Conservation (phyloP, 2,888 invertebrate genomes). For the Drosophila affinis region DNA sequence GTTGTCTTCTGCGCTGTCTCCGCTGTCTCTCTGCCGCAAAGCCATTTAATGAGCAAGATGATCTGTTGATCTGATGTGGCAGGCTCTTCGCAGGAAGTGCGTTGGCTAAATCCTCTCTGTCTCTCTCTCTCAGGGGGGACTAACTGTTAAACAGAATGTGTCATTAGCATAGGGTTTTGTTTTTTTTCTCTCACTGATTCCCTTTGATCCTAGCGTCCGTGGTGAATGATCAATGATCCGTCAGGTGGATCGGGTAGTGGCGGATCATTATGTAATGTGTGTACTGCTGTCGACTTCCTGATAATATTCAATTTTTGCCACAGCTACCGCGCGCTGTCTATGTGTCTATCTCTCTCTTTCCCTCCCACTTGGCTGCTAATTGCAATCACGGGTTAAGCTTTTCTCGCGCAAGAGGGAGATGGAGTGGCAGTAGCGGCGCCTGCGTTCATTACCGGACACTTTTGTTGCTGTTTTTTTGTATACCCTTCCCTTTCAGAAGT, state of each 20-base stretch:
- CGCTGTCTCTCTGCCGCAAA: constrained; percentile 54
- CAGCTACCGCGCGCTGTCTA: background rate
- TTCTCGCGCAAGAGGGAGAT: constrained; percentile 7
- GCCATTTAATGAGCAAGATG: constrained; percentile 74
- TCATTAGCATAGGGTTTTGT: constrained; percentile 58
- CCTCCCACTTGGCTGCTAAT: constrained; percentile 55
- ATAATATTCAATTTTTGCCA: constrained; percentile 59
- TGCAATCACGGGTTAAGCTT: constrained; percentile 57
- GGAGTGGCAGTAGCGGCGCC: constrained; percentile 37
- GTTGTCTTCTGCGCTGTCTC: constrained; percentile 29
- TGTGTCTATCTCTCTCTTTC: constrained; percentile 23
- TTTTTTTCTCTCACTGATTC: constrained; percentile 14
- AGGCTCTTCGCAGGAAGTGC: constrained; percentile 53
- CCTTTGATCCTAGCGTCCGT: constrained; percentile 26
- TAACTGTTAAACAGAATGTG: constrained; percentile 37
- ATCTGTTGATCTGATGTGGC: constrained; percentile 47
- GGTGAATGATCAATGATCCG: constrained; percentile 24
- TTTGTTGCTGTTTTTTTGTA: constrained; percentile 11
- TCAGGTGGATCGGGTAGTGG: constrained; percentile 10
- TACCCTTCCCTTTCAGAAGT: background rate
- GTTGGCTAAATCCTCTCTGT: constrained; percentile 51
- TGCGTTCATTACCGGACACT: constrained; percentile 59
- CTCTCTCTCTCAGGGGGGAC: constrained; percentile 11
- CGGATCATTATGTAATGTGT: constrained; percentile 55
- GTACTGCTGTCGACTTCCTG: constrained; percentile 67